phyloP scores from a whole-genome alignment of 2,113 vertebrate species.

The Centropus unirufus region DNA sequence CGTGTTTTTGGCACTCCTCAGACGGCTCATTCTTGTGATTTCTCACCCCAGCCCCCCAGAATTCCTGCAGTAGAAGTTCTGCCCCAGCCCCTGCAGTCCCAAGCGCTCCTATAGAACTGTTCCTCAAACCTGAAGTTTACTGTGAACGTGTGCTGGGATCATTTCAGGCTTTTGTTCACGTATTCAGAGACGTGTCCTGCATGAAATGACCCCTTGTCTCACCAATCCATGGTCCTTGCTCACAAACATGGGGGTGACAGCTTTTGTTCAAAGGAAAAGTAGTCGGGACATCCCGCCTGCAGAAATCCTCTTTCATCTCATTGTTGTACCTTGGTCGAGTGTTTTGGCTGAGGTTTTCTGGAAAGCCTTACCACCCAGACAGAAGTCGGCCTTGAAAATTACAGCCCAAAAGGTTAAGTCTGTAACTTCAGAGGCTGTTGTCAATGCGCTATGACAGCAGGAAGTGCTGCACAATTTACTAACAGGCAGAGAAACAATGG shows the following conservation, averaged over 20 bases:
- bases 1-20: not conserved
- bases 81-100: not conserved
- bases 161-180: not conserved
- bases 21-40: not conserved
- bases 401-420: not conserved
- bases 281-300: not conserved
- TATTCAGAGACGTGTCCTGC: not conserved
- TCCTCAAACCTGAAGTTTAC: not conserved
- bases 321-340: not conserved
- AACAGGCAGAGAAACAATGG: not conserved
- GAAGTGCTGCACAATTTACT: not conserved
- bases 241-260: not conserved
- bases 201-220: not conserved
- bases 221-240: not conserved
- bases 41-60: rapidly evolving
- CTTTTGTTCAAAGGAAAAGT: not conserved
- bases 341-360: not conserved
- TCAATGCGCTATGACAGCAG: not conserved
- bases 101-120: rapidly evolving
- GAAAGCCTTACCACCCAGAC: not conserved
- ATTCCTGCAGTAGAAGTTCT: not conserved
- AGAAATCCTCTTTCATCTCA: not conserved
- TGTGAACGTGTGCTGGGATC: not conserved
- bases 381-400: not conserved
- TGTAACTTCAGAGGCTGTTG: not conserved